Percentiles rank a stretch among this genome's conserved stretches.
These are phyloP conservation scores for Nephotettix cincticeps DNA, from an alignment of 1,140 invertebrate species.

Conservation along the genomic window DNA sequence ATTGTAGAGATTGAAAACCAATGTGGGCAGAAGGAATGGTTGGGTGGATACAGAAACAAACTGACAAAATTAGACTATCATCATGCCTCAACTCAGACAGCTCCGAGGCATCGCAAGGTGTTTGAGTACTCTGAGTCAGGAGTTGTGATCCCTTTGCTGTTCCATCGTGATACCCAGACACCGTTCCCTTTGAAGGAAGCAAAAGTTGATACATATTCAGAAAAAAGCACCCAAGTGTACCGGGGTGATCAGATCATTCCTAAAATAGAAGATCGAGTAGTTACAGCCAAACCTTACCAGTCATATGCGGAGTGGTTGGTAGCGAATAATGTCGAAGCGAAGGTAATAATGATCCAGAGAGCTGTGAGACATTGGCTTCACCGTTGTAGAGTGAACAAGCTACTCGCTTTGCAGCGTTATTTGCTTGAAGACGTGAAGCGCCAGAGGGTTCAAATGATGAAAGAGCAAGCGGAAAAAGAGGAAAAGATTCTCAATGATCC, in stretches of 20 bases:
- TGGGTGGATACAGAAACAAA: constrained; percentile 35
- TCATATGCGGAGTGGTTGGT: constrained; percentile 28
- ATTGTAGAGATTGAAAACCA: constrained; percentile 38
- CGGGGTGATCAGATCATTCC: constrained; percentile 9
- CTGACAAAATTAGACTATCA: constrained; percentile 31
- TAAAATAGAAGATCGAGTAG: constrained; percentile 19
- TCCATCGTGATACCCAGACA: constrained; percentile 27
- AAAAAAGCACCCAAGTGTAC: constrained; percentile 23
- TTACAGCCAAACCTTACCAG: constrained; percentile 22
- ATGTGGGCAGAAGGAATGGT: constrained; percentile 30
- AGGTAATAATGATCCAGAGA: constrained; percentile 27
- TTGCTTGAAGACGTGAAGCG: neutral
- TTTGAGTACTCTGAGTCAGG: constrained; percentile 9
- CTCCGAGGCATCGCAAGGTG: constrained; percentile 16
- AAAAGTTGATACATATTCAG: constrained; percentile 9
- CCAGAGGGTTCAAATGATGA: neutral
- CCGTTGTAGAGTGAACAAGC: neutral
- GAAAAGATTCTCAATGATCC: constrained; percentile 54
- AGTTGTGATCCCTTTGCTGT: neutral
- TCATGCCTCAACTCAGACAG: constrained; percentile 34
- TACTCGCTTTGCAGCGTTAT: constrained; percentile 14
- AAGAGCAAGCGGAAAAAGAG: constrained; percentile 25
- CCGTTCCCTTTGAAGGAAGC: constrained; percentile 20
- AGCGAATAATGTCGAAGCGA: constrained; percentile 23
- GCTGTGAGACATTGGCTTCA: neutral